These are phyloP conservation scores for Panthera leo DNA, from an alignment of 2,113 vertebrate species.

Conservation along the genomic window DNA sequence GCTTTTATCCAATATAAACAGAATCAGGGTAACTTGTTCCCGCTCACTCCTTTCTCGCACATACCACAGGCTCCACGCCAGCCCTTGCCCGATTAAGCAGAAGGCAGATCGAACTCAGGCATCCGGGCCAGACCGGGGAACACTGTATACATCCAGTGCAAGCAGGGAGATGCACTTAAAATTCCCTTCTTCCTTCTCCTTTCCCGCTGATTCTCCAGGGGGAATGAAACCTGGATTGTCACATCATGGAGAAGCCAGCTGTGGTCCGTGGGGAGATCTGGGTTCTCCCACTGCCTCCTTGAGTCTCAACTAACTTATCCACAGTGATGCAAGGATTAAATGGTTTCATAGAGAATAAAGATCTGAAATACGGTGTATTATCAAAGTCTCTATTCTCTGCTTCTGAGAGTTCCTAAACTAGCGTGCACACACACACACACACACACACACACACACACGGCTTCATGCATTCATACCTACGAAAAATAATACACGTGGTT, in stretches of 20 bases:
- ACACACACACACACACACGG: not conserved
- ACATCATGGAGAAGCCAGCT: not conserved
- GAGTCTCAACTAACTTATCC: not conserved
- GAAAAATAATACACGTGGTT: not conserved
- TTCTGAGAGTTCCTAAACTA: not conserved
- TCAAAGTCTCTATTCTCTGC: not conserved
- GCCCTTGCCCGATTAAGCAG: conserved; percentile 24
- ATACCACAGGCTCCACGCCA: not conserved
- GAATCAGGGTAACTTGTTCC: conserved; percentile 61
- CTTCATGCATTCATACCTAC: not conserved
- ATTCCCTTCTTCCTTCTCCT: not conserved
- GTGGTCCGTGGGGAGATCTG: not conserved
- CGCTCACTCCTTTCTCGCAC: not conserved
- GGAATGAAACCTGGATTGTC: not conserved
- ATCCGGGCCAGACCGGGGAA: not conserved
- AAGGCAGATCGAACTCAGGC: conserved; percentile 46
- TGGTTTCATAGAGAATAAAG: not conserved
- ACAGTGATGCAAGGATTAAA: not conserved
- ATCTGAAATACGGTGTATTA: not conserved
- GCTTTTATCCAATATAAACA: conserved; percentile 77
- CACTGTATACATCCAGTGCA: not conserved
- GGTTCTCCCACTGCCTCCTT: not conserved
- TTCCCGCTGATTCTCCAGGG: not conserved
- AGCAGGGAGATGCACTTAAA: not conserved
- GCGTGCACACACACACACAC: not conserved